Evolutionary conservation across 2,888 invertebrate species (phyloP), one percentile per base, ranked within the genome.

Genomic region (Odontothrips loti): DNA sequence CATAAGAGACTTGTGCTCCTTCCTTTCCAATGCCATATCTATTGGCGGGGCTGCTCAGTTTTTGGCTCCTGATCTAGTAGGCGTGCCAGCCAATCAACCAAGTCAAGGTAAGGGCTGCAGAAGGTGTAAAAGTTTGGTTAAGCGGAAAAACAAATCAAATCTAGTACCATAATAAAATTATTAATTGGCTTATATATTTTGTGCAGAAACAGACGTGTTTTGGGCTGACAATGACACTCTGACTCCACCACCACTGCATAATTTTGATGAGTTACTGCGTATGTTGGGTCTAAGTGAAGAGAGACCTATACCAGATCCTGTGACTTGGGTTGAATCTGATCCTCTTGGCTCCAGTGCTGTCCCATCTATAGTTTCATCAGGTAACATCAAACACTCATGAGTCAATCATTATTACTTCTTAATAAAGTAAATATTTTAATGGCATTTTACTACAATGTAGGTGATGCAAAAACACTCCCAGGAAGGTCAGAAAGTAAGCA

Each of bases 321-420:
- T 91, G 43, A 85, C 86, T 2, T 89, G 90, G 83, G 86, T 87
- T 80, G 88, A 89, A 27, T 84, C 87, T 43, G 91, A 91, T 85
- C 90, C 91, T 1, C 86, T 92, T 10, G 92, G 92, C 4, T 86
- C 88, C 1, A 87, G 87, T 58, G 86, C 87, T 6, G 88, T 89
- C 2, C 87, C 88, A 0, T 86, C 86, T 80, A 86, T 89, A 6
- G 85, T 86, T 79, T 81, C 82, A 51, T 34, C 81, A 34, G 83
- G 83, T 82, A 81, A 81, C 81, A 63, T 11, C 34, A 20, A 29
- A 27, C 34, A 79, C 23, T 43, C 27, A 58, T 15, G 34, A 48
- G 81, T n/a, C 23, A 27, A 80, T 79, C 15, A 20, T 58, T 15
- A 58, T 58, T 15, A 17, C 20, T 20, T 15, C 15, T 58, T 58